Conservation (phyloP, 2,113 vertebrate species). For the Carlito syrichta region DNA sequence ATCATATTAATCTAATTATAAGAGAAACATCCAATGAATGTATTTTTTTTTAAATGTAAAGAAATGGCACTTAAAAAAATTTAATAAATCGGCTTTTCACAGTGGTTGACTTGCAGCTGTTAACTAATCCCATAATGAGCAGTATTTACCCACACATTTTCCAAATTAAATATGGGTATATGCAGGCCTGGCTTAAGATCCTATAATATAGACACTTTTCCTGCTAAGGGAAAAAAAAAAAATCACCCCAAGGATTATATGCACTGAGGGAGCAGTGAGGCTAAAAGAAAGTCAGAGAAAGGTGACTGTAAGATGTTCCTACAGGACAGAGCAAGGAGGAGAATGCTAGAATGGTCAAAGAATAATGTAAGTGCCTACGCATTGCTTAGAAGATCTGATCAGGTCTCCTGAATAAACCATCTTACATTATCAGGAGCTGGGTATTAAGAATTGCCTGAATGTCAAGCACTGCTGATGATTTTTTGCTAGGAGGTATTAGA, state of each 20-base stretch:
- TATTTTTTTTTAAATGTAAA: constrained; percentile 54
- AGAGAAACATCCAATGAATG: constrained; percentile 37
- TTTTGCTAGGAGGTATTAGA: constrained; percentile 70
- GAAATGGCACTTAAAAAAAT: constrained; percentile 53
- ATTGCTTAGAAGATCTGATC: constrained; percentile 48
- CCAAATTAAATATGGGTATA: constrained; percentile 82
- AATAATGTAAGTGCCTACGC: not conserved
- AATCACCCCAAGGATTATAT: constrained; percentile 48
- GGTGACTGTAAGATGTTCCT: not conserved
- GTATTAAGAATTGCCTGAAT: constrained; percentile 59
- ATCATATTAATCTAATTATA: constrained; percentile 56
- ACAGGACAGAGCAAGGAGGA: not conserved
- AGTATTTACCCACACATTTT: constrained; percentile 83
- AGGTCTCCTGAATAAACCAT: constrained; percentile 64
- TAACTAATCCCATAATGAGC: constrained; percentile 83
- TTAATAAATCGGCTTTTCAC: constrained; percentile 77
- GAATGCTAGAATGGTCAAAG: not conserved
- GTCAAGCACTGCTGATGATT: constrained; percentile 58
- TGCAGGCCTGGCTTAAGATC: constrained; percentile 78
- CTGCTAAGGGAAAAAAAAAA: constrained; percentile 66
- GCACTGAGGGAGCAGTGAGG: not conserved
- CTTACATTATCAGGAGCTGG: constrained; percentile 71
- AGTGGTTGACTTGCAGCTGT: constrained; percentile 81
- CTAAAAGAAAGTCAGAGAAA: not conserved
- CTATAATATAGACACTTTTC: constrained; percentile 78